Conservation (phyloP, 2,888 invertebrate genomes). For the Linnaemya vulpina region DNA sequence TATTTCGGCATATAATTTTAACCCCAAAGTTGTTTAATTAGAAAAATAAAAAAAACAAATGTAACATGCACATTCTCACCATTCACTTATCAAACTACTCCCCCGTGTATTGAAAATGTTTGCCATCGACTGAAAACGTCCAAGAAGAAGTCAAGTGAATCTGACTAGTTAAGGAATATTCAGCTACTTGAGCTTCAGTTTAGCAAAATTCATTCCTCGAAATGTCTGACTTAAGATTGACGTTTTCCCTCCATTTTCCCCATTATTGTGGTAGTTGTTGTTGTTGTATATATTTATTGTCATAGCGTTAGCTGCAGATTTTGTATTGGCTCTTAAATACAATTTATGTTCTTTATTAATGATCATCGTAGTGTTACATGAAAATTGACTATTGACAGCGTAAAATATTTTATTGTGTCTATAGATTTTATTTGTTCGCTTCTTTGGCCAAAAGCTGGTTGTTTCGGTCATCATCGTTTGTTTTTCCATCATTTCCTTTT, state of each 20-base stretch:
- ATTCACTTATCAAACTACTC: no score
- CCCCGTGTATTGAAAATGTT: no score
- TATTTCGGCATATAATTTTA: no score
- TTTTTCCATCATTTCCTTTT: slow-evolving; percentile 3
- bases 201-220: background rate
- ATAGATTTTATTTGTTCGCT: slow-evolving; percentile 41
- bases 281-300: slow-evolving; percentile 24
- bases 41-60: no score
- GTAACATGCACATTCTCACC: no score
- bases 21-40: no score
- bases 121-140: background rate
- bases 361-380: slow-evolving; percentile 71
- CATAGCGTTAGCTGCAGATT: slow-evolving; percentile 32
- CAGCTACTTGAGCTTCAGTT: background rate
- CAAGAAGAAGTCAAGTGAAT: no score
- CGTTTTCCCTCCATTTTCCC: background rate
- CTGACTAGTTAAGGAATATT: no score
- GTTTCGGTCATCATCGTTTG: slow-evolving; percentile 33
- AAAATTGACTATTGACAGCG: slow-evolving; percentile 72
- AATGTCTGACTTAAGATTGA: background rate
- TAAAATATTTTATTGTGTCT: slow-evolving; percentile 66
- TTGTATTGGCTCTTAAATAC: slow-evolving; percentile 64
- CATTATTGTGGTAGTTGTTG: slow-evolving; percentile 10
- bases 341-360: slow-evolving; percentile 72
- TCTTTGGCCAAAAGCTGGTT: slow-evolving; percentile 8